Percentiles rank a stretch among this genome's conserved stretches.
Evolutionary conservation across 2,888 invertebrate genomes (phyloP).

Genomic region (Coleophora flavipennella): DNA sequence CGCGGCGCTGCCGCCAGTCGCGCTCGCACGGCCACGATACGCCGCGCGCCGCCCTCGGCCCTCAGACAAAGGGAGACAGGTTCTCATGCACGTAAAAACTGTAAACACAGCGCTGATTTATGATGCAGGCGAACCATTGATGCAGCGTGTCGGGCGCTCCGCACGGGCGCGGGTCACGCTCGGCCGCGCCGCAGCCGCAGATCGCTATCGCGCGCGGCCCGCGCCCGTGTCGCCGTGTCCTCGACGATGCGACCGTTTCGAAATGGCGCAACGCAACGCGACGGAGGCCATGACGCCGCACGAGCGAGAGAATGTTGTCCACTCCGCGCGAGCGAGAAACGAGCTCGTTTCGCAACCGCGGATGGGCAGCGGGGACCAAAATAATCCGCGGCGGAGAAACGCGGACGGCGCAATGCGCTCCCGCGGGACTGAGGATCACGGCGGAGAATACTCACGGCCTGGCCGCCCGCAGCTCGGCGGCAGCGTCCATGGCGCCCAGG

Average conservation of each 20-base stretch:
- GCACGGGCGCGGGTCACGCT: slow-evolving; percentile 57
- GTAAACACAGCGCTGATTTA: slow-evolving; percentile 65
- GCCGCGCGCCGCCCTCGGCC: slow-evolving; percentile 36
- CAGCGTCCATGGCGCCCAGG: slow-evolving; percentile 67
- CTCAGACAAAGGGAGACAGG: slow-evolving; percentile 52
- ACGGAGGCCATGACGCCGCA: slow-evolving; percentile 67
- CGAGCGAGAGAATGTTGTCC: slow-evolving; percentile 68
- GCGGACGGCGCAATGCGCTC: slow-evolving; percentile 34
- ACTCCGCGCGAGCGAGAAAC: slow-evolving; percentile 52
- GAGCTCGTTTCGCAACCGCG: slow-evolving; percentile 67
- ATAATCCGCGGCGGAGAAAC: slow-evolving; percentile 53
- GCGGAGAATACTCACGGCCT: slow-evolving; percentile 65
- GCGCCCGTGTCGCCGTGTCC: slow-evolving; percentile 43
- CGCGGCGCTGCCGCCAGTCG: slow-evolving; percentile 32
- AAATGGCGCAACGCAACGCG: slow-evolving; percentile 65
- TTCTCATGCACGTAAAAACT: slow-evolving; percentile 56
- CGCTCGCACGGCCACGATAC: slow-evolving; percentile 42
- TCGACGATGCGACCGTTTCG: slow-evolving; percentile 56
- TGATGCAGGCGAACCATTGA: slow-evolving; percentile 44
- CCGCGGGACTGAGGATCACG: slow-evolving; percentile 21
- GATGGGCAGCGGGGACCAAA: slow-evolving; percentile 58
- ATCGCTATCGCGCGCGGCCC: slow-evolving; percentile 48
- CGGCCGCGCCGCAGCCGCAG: slow-evolving; percentile 54
- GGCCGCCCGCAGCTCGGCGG: slow-evolving; percentile 65
- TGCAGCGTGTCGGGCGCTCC: slow-evolving; percentile 21